Conservation (phyloP, 1,140 invertebrate species). For the Saccostrea cuccullata region DNA sequence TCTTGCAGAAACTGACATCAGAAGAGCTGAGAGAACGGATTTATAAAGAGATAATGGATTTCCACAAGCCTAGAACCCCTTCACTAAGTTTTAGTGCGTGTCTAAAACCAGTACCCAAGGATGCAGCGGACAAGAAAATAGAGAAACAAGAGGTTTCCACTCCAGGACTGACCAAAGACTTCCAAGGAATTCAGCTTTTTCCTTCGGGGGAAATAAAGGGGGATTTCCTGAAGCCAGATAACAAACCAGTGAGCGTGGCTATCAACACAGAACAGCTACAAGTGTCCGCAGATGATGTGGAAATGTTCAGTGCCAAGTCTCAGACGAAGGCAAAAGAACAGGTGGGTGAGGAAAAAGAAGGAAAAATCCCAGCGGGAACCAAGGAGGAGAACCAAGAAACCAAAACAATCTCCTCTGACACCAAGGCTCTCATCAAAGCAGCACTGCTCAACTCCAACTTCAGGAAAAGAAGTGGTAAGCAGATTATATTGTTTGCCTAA, state of each 20-base stretch:
- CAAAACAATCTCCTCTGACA: conserved; percentile 72
- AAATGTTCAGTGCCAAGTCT: conserved; percentile 76
- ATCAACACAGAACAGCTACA: conserved; percentile 61
- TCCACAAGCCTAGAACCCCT: conserved; percentile 68
- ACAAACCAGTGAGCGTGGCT: conserved; percentile 45
- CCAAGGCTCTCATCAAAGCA: conserved; percentile 73
- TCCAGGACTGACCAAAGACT: not conserved
- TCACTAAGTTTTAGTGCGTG: conserved; percentile 69
- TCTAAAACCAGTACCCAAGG: conserved; percentile 70
- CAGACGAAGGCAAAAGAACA: conserved; percentile 7
- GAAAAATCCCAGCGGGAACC: conserved; percentile 37
- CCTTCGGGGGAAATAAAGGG: conserved; percentile 40
- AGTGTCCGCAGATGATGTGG: conserved; percentile 65
- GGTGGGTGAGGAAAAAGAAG: conserved; percentile 45
- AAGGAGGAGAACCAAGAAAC: conserved; percentile 47
- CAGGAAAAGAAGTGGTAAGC: conserved; percentile 66
- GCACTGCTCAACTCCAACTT: conserved; percentile 69
- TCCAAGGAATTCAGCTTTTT: not conserved
- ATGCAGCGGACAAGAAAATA: conserved; percentile 31
- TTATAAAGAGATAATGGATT: conserved; percentile 73
- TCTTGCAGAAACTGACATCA: conserved; percentile 17
- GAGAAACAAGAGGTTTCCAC: not conserved
- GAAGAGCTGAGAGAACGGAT: conserved; percentile 66
- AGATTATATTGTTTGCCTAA: not conserved
- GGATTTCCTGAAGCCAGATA: not conserved